phyloP scores from a whole-genome alignment of 2,113 vertebrate genomes.

The Pomatorhinus ruficollis region DNA sequence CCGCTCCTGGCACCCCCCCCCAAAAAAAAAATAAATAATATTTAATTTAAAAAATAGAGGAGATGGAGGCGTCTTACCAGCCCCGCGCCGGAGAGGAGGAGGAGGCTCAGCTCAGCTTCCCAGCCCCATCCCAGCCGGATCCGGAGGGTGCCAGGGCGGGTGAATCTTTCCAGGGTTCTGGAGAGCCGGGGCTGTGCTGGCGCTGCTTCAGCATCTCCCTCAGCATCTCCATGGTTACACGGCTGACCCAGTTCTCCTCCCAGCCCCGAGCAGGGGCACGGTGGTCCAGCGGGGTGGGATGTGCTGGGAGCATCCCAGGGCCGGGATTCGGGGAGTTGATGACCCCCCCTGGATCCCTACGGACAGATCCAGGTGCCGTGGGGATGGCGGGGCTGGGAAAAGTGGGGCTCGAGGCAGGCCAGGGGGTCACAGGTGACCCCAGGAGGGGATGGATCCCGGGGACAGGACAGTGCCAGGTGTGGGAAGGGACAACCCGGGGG shows the following conservation, averaged over 20 bases:
- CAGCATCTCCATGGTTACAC: constrained; percentile 81
- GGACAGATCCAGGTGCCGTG: accelerated
- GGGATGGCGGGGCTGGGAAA: neutral
- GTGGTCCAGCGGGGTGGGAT: neutral
- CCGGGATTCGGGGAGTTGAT: accelerated
- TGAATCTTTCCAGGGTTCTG: constrained; percentile 60
- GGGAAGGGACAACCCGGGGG: accelerated
- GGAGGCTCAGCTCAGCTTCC: neutral
- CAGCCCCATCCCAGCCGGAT: neutral
- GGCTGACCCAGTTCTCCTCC: constrained; percentile 82
- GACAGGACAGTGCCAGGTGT: accelerated
- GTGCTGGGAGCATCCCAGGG: neutral
- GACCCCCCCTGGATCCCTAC: neutral
- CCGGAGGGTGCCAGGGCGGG: neutral
- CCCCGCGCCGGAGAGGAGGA: neutral
- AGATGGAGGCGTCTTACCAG: constrained; percentile 24
- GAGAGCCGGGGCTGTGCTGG: constrained; percentile 60
- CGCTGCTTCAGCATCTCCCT: constrained; percentile 75
- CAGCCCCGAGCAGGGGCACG: constrained; percentile 48
- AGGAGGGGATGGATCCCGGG: accelerated
- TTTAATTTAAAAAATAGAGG: neutral
- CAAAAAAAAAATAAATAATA: neutral
- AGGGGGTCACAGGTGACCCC: neutral
- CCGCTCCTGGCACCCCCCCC: neutral
- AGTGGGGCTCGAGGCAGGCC: neutral